These are phyloP conservation scores for Mercenaria mercenaria DNA, from an alignment of 1,140 invertebrate species.

Conservation along the genomic window DNA sequence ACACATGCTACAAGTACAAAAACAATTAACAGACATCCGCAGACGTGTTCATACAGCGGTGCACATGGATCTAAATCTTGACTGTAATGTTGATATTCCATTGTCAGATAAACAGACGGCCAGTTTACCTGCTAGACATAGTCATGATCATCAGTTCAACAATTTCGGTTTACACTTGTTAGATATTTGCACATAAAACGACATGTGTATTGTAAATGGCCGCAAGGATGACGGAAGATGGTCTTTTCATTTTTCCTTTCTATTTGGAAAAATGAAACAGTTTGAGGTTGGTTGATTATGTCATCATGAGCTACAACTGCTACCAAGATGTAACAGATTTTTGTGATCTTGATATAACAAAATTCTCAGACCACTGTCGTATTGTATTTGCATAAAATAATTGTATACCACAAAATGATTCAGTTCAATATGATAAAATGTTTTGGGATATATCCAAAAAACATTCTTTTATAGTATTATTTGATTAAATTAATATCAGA, in stretches of 20 bases:
- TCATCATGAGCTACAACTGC: neutral
- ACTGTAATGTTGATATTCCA: conserved; percentile 43
- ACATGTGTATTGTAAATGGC: conserved; percentile 16
- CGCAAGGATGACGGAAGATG: neutral
- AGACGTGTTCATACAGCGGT: too few relatives aligned
- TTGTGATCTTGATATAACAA: conserved; percentile 4
- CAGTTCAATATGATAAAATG: too few relatives aligned
- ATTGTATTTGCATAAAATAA: too few relatives aligned
- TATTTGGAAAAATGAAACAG: neutral
- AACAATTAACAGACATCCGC: too few relatives aligned
- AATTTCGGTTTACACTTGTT: neutral
- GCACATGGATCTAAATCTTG: too few relatives aligned
- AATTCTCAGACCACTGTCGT: too few relatives aligned
- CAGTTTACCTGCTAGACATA: conserved; percentile 1
- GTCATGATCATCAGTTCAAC: neutral
- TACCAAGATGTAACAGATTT: neutral
- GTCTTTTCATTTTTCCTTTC: neutral
- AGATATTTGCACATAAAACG: conserved; percentile 30
- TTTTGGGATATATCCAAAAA: too few relatives aligned
- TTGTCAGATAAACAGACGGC: neutral
- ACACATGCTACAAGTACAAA: too few relatives aligned
- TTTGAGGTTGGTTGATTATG: neutral
- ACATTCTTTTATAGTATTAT: too few relatives aligned
- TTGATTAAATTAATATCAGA: too few relatives aligned
- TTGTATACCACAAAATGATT: too few relatives aligned